These are phyloP conservation scores for Leptinotarsa rubiginosa DNA, from an alignment of 2,888 invertebrate genomes.

Conservation along the genomic window DNA sequence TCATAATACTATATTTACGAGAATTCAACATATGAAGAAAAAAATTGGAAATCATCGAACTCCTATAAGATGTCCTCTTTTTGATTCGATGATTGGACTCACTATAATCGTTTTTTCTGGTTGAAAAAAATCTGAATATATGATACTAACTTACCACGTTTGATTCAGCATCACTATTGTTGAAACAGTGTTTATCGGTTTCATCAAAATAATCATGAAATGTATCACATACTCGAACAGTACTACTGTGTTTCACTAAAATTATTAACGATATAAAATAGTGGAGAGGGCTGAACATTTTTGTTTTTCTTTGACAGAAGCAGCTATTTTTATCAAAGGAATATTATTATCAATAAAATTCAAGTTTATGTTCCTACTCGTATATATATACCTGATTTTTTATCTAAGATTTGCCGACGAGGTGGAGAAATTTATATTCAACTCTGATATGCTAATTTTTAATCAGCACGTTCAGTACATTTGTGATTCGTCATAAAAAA, in stretches of 20 bases:
- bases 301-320: not conserved
- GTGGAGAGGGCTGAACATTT: not conserved
- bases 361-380: not conserved
- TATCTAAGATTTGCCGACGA: no score
- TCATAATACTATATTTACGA: no score
- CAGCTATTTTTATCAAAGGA: not conserved
- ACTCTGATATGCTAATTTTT: not conserved
- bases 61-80: no score
- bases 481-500: no score
- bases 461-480: no score
- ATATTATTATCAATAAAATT: not conserved
- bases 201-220: not conserved
- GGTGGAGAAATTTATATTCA: not conserved
- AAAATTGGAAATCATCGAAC: no score
- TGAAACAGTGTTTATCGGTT: slow-evolving; percentile 7
- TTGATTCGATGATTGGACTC: no score
- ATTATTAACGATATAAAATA: not conserved
- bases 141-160: slow-evolving; percentile 11
- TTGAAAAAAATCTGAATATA: not conserved
- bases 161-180: slow-evolving; percentile 24
- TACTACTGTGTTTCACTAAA: slow-evolving; percentile 4
- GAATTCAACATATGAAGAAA: no score
- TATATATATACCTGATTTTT: not conserved
- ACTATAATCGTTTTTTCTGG: no score
- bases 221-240: slow-evolving; percentile 17